A percentile compares a stretch with the other conserved stretches of the same genome.
Conservation (phyloP, 2,888 invertebrate genomes). For the Megastigmus dorsalis region DNA sequence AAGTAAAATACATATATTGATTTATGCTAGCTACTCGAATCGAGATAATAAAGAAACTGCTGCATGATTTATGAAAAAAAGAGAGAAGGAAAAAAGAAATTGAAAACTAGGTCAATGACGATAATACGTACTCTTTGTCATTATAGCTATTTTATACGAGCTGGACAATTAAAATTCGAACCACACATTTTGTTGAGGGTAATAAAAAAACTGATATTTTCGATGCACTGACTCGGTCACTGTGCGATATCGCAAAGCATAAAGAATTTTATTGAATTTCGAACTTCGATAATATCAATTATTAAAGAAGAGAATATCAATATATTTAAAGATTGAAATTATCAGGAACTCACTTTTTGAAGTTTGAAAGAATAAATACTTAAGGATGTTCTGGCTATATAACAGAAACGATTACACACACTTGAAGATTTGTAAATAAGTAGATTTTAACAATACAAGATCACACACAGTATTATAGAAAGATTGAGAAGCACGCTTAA, state of each 20-base stretch:
- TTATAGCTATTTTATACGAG: neutral
- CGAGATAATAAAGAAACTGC: neutral
- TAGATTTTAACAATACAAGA: too few species aligned
- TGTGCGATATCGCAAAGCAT: neutral
- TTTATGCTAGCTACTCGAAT: neutral
- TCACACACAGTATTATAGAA: too few species aligned
- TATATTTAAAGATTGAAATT: neutral
- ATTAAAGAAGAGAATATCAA: neutral
- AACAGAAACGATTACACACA: too few species aligned
- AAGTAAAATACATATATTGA: constrained; percentile 14
- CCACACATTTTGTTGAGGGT: neutral
- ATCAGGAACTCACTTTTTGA: neutral
- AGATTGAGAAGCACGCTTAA: too few species aligned
- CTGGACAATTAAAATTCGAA: constrained; percentile 6
- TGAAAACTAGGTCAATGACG: constrained; percentile 43
- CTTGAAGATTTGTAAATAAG: too few species aligned
- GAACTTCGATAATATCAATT: neutral
- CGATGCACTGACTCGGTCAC: neutral
- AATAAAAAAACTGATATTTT: neutral
- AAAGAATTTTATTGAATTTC: neutral
- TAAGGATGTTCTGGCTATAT: too few species aligned
- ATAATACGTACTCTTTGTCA: neutral
- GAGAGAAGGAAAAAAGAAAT: constrained; percentile 6
- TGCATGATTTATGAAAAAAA: constrained; percentile 11
- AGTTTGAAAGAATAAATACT: neutral